Percentiles rank a stretch among this genome's conserved stretches.
These are phyloP conservation scores for Lanistes nyassanus DNA, from an alignment of 1,140 invertebrate genomes.

Conservation along the genomic window DNA sequence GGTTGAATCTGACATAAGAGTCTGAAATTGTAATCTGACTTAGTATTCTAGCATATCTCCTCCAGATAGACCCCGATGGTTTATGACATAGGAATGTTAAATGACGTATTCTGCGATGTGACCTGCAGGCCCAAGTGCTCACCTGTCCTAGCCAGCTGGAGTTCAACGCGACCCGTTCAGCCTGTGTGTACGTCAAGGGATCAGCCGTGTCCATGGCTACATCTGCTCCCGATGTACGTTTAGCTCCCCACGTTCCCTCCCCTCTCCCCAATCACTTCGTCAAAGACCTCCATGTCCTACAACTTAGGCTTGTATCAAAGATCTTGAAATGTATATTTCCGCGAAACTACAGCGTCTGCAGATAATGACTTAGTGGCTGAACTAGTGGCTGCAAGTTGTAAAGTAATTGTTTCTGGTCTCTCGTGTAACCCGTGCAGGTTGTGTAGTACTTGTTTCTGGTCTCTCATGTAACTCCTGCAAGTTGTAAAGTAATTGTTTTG, in stretches of 20 bases:
- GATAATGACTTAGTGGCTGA: background rate
- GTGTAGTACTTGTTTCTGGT: constrained; percentile 15
- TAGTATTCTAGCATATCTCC: too few relatives aligned
- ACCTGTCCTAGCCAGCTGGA: constrained; percentile 33
- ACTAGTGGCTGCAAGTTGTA: background rate
- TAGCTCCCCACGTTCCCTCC: too few relatives aligned
- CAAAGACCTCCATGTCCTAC: background rate
- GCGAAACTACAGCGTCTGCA: background rate
- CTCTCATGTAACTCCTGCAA: constrained; percentile 37
- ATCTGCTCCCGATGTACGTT: too few relatives aligned
- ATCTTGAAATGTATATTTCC: background rate
- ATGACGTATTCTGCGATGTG: too few relatives aligned
- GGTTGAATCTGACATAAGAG: too few relatives aligned
- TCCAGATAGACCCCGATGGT: too few relatives aligned
- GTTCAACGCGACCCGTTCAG: constrained; percentile 31
- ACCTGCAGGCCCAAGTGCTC: constrained; percentile 21
- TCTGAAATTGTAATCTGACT: too few relatives aligned
- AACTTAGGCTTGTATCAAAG: background rate
- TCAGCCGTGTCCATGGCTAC: background rate
- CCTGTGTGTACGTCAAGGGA: constrained; percentile 32
- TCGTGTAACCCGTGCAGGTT: background rate
- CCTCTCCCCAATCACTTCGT: background rate
- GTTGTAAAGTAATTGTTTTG: constrained; percentile 1
- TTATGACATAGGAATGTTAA: too few relatives aligned
- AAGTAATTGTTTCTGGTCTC: background rate